Base-by-base conservation (phyloP, 2,888 invertebrate genomes). In the Lasioglossum oenotherae region DNA sequence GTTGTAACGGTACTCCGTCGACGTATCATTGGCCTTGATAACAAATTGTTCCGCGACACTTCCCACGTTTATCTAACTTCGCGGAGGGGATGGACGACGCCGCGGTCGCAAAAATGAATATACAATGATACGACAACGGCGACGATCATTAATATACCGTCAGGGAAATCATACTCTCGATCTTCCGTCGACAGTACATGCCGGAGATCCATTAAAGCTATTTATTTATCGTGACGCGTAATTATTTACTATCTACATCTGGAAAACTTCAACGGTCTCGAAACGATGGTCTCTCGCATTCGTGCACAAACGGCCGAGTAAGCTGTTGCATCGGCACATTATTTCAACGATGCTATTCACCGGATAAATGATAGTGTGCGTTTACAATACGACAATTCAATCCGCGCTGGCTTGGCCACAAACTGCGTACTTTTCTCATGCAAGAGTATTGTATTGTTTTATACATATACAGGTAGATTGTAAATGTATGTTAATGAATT, bases 171-270 rank as follows among this genome's bases (percentile, higher is more conserved):
- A 44, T 57, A 81, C 38, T 76, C 76, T 60, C 69, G 73, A 89
- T 89, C 86, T 89, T 75, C 69, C 84, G 72, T 60, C 81, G 67
- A 80, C 81, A 46, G 76, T 60, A 72, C 80, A 74, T 69, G 79
- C 80, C 69, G 74, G 57, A 64, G 71, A 80, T 78, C 78, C 80
- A 80, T 88, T 83, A 83, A 73, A 83, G 78, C 73, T 77, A 85
- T 86, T 86, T 89, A 88, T 89, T 86, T 83, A 83, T 80, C 81
- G 53, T 46, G 79, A 76, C 79, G 74, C 49, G 38, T 31, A 86
- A 81, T 88, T 84, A 81, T 80, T 82, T 69, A 49, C 73, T 79
- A 84, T 80, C 80, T 77, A 19, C 74, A 71, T 76, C 73, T 41
- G 74, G n/a, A 12, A 41, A 78, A 74, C 57, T 80, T 80, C 44